Evolutionary conservation across 30 jellyfish, hydroid and myxozoan genomes (phyloP), one percentile per base, ranked within the genome.

Genomic region (Chironex yamaguchii): DNA sequence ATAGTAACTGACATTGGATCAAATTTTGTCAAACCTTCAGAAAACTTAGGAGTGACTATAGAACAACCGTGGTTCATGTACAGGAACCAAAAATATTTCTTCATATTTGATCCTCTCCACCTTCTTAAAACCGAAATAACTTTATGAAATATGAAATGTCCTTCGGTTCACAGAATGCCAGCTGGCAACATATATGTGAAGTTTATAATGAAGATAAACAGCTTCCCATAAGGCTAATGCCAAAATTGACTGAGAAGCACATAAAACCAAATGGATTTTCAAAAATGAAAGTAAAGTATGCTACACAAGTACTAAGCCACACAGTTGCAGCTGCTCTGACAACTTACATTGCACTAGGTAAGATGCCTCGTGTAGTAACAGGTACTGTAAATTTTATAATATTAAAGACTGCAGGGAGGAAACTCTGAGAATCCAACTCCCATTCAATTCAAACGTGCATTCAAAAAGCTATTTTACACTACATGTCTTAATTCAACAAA

Each of bases 271-370:
- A 34, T 51, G 64, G 62, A n/a, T 51, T 76, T 52, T 13, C 65
- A 23, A 53, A 26, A 58, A 76, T 76, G 89, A 52, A 29, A 27
- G 89, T 76, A 3, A 52, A 76, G 64, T 67, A 52, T 76, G 89
- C 89, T 21, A 50, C 79, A 2, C 89, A 76, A 33, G 78, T 76
- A 17, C 25, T 76, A 14, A 51, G 78, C 34, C 89, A 76, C 25
- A 4, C 89, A 6, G 79, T 76, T 50, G 63, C 79, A 28, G 89
- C 79, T 51, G 89, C 49, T 1, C 34, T 52, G 2, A 1, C 11
- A 24, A 26, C 79, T 25, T 76, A 51, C 32, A 78, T 76, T 26
- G 34, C 34, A 2, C 65, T 76, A 26, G 29, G 13, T 35, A 78
- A 67, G 26, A 24, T 76, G 2, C 89, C 79, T 14, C 22, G 52